Evolutionary conservation across 2,888 invertebrate species (phyloP).

Genomic region (Mimas tiliae): DNA sequence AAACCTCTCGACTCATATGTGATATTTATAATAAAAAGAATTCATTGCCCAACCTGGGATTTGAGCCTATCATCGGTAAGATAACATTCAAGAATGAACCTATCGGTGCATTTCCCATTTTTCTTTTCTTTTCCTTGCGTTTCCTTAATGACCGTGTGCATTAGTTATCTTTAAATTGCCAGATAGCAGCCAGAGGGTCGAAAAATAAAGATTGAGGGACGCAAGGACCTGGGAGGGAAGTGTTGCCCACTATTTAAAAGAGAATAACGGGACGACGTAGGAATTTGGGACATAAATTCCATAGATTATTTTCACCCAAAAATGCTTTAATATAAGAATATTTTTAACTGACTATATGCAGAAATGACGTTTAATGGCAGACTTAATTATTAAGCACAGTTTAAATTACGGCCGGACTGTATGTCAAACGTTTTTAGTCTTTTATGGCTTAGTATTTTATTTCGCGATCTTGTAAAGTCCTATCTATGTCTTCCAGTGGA

Average conservation of each 20-base stretch:
- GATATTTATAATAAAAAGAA: too few relatives aligned
- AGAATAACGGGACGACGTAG: background rate
- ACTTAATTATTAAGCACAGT: too few relatives aligned
- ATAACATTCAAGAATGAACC: conserved; percentile 13
- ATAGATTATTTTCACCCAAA: background rate
- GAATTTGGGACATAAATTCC: background rate
- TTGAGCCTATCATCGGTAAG: background rate
- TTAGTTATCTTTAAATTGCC: conserved; percentile 81
- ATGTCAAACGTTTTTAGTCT: too few relatives aligned
- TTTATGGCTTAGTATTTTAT: background rate
- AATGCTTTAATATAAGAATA: too few relatives aligned
- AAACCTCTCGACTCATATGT: too few relatives aligned
- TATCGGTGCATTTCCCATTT: conserved; percentile 26
- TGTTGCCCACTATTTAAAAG: background rate
- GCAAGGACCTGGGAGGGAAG: conserved; percentile 56
- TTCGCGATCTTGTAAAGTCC: too few relatives aligned
- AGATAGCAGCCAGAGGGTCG: conserved; percentile 67
- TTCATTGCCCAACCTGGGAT: too few relatives aligned
- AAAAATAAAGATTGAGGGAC: conserved; percentile 69
- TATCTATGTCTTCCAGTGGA: too few relatives aligned
- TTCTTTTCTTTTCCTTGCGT: conserved; percentile 21
- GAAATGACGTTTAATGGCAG: too few relatives aligned
- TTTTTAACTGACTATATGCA: too few relatives aligned
- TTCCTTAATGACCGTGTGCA: conserved; percentile 70
- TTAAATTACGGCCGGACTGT: too few relatives aligned